phyloP scores from a whole-genome alignment of 2,113 vertebrate species.

The Antigone vipio region DNA sequence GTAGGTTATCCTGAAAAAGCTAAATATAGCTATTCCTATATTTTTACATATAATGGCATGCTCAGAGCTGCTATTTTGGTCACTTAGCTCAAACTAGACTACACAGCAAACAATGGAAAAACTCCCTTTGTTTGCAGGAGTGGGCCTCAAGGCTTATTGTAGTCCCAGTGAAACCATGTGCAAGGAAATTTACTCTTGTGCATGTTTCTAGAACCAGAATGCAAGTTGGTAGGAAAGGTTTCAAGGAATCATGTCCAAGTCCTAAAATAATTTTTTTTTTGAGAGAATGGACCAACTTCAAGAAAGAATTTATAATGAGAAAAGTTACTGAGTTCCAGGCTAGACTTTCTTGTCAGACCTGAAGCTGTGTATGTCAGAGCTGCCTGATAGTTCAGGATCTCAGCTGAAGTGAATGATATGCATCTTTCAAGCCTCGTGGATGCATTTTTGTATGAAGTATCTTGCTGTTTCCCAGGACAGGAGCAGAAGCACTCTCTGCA shows the following conservation, averaged over 20 bases:
- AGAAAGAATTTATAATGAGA: background rate
- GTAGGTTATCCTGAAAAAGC: slow-evolving; percentile 12
- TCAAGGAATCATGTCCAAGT: background rate
- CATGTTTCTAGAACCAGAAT: background rate
- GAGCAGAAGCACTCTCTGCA: background rate
- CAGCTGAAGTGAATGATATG: background rate
- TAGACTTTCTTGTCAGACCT: background rate
- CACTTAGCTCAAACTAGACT: background rate
- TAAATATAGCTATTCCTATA: slow-evolving; percentile 18
- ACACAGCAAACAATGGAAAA: background rate
- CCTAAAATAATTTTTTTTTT: background rate
- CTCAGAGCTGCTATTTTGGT: slow-evolving; percentile 14
- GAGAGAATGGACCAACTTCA: background rate
- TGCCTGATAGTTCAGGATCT: background rate
- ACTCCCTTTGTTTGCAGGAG: background rate
- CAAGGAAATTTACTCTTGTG: background rate
- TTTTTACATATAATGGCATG: background rate
- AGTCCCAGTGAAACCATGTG: background rate
- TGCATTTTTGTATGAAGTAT: background rate
- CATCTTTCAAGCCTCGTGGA: background rate
- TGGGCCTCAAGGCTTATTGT: background rate
- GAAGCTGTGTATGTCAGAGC: background rate
- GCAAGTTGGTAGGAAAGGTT: background rate
- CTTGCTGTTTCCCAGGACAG: background rate
- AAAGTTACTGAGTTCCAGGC: background rate